Conservation (phyloP, 1,140 invertebrate species). For the Choristoneura fumiferana region DNA sequence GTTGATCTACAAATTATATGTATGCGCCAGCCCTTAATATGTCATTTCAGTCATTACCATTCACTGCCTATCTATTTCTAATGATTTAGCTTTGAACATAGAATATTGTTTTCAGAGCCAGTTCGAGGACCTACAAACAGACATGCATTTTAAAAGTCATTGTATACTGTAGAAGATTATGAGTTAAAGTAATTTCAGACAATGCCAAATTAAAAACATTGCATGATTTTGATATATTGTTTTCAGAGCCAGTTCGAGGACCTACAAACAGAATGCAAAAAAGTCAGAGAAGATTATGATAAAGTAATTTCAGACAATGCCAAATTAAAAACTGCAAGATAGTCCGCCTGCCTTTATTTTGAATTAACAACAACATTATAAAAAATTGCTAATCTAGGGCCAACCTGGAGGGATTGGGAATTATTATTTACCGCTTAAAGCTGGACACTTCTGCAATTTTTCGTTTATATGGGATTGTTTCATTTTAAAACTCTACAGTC, state of each 20-base stretch:
- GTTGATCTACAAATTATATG: too few relatives aligned
- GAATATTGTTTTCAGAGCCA: slow-evolving; percentile 50
- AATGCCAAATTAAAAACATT: slow-evolving; percentile 24
- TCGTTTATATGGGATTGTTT: too few relatives aligned
- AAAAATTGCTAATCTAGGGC: too few relatives aligned
- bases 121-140: slow-evolving; percentile 60
- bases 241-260: slow-evolving; percentile 66
- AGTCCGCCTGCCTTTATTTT: slow-evolving; percentile 20
- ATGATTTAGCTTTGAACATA: too few relatives aligned
- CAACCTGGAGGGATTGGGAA: too few relatives aligned
- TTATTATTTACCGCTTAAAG: too few relatives aligned
- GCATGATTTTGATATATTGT: slow-evolving; percentile 8
- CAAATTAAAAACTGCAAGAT: slow-evolving; percentile 20
- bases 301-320: slow-evolving; percentile 36
- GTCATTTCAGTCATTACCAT: too few relatives aligned
- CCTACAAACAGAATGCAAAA: slow-evolving; percentile 57
- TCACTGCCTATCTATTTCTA: too few relatives aligned
- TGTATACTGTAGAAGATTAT: slow-evolving; percentile 49
- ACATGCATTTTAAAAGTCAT: slow-evolving; percentile 59
- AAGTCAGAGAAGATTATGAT: slow-evolving; percentile 49
- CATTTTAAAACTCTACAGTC: too few relatives aligned
- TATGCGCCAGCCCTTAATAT: too few relatives aligned
- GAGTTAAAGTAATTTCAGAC: slow-evolving; percentile 41
- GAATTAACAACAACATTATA: too few relatives aligned
- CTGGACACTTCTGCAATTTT: too few relatives aligned